phyloP scores from a whole-genome alignment of 2,888 invertebrate genomes.

The Drosophila cognata region DNA sequence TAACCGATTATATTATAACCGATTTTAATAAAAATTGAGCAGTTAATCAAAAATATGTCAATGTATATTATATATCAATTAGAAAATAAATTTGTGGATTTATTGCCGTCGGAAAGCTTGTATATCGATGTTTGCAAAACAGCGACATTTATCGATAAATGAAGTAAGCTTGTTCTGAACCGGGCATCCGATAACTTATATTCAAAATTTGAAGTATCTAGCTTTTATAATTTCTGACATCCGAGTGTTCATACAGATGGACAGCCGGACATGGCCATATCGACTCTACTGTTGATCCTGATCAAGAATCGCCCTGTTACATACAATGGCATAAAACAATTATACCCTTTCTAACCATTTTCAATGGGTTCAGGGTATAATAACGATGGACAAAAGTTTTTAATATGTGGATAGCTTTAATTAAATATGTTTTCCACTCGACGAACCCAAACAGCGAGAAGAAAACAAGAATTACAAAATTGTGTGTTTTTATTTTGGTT shows the following conservation, averaged over 20 bases:
- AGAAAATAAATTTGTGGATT: background rate
- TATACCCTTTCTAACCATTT: background rate
- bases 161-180: no score
- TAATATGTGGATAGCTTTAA: conserved; percentile 81
- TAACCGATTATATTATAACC: no score
- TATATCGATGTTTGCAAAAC: background rate
- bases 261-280: background rate
- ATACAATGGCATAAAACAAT: background rate
- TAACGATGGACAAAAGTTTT: conserved; percentile 63
- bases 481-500: conserved; percentile 42
- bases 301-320: background rate
- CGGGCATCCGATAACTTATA: background rate
- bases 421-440: conserved; percentile 80
- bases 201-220: no score
- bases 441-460: conserved; percentile 54
- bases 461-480: conserved; percentile 39
- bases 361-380: background rate
- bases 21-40: background rate
- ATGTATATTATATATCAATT: background rate
- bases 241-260: background rate
- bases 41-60: background rate
- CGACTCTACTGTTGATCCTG: background rate
- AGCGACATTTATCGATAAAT: no score
- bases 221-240: background rate
- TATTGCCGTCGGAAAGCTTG: background rate